Evolutionary conservation across 1,140 invertebrate genomes (phyloP), one percentile per base, ranked within the genome.

Genomic region (Tetragnatha versicolor): DNA sequence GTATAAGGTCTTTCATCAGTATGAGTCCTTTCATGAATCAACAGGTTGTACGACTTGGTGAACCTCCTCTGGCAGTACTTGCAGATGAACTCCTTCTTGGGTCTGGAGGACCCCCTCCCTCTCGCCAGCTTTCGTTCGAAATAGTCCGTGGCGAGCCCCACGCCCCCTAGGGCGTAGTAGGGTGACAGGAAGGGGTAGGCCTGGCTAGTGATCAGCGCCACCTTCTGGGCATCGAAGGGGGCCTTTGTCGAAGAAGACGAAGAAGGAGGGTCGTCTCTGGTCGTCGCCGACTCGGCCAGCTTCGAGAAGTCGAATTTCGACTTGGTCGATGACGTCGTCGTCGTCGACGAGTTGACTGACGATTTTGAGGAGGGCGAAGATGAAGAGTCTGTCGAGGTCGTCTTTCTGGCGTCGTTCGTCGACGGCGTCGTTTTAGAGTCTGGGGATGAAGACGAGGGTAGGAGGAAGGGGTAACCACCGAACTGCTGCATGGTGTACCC

Each of bases 31-130:
- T 98, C 95, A 87, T 99, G 97, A 82, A 98, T 99, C 66, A 98
- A 88, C 60, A 99, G 89, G 86, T 99, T 98, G 87, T 99, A 99
- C 22, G 95, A 94, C 87, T 99, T 99, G 73, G 97, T 98, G 86
- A 99, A 99, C 83, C 98, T 93, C 51, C 98, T 90, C 84, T 94
- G 93, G 87, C 98, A 99, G 85, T 94, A 99, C 84, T 96, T 95
- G 89, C 98, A 99, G 87, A 99, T 95, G 88, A 97, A 98, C 89
- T 98, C 93, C 90, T 95, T 97, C 90, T 97, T 96, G 86, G 95
- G 93, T 17, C 79, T 55, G 3, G 79, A 80, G 14, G 77, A 79
- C 7, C 77, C 77, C 22, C 79, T 29, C 0, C 79, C 79, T 37
- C 79, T 31, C 14, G 69, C 69, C 20, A 73, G 27, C 33, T 80